Conservation (phyloP, 2,888 invertebrate species). For the Ligdia adustata region DNA sequence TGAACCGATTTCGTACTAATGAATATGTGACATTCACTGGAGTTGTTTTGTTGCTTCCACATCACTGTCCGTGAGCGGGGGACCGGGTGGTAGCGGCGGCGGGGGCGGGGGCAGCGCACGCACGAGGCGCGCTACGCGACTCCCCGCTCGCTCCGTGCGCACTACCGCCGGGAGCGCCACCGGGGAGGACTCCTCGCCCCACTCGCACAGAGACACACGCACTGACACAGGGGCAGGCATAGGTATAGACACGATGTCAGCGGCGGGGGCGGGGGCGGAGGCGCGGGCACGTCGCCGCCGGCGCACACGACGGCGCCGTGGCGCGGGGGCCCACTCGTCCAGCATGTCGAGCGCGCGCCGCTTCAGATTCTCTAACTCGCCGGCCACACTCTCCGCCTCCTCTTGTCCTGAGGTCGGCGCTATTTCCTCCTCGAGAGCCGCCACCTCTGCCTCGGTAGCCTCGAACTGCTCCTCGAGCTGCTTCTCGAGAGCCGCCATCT, state of each 20-base stretch:
- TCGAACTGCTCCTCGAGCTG: neutral
- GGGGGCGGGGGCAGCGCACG: constrained; percentile 1
- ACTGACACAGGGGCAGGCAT: neutral
- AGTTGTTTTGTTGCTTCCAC: neutral
- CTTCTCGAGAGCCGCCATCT: too few relatives aligned
- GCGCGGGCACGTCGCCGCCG: constrained; percentile 9
- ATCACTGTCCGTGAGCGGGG: neutral
- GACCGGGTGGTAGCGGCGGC: neutral
- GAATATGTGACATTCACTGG: too few relatives aligned
- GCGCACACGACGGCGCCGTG: constrained; percentile 13
- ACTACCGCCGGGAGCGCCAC: constrained; percentile 2
- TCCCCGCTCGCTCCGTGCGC: neutral
- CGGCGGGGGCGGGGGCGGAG: constrained; percentile 1
- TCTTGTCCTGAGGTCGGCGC: neutral
- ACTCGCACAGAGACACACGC: too few relatives aligned
- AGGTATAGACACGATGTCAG: neutral
- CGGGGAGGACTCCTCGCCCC: constrained; percentile 23
- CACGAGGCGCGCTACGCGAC: constrained; percentile 2
- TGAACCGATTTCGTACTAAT: neutral
- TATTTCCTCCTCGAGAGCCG: neutral
- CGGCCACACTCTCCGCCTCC: neutral
- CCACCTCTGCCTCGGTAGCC: too few relatives aligned
- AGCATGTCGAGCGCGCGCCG: constrained; percentile 37
- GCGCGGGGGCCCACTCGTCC: constrained; percentile 4
- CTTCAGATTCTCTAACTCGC: constrained; percentile 32